phyloP scores from a whole-genome alignment of 2,113 vertebrate genomes.

The Enhydra lutris region DNA sequence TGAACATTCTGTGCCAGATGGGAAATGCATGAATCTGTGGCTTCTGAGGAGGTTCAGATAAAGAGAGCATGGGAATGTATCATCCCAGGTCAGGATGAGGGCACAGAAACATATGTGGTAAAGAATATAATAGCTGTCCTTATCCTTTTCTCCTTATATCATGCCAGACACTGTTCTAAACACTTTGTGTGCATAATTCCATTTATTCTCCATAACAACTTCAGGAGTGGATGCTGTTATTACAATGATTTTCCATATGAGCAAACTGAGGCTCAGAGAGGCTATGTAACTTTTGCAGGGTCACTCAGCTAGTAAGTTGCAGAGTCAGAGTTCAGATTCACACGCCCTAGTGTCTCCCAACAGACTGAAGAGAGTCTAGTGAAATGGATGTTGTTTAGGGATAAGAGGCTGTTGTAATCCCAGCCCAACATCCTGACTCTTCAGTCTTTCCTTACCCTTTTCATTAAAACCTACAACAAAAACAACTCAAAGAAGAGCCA shows the following conservation, averaged over 20 bases:
- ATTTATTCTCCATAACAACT: not conserved
- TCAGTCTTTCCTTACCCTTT: not conserved
- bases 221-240: not conserved
- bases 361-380: not conserved
- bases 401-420: not conserved
- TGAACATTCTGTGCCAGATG: not conserved
- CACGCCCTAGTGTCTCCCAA: not conserved
- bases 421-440: not conserved
- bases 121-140: not conserved
- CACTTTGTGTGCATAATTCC: not conserved
- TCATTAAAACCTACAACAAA: not conserved
- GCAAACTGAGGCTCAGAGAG: not conserved
- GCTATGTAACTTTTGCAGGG: not conserved
- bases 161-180: not conserved
- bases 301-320: not conserved
- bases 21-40: not conserved
- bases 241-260: not conserved
- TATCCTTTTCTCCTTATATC: not conserved
- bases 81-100: not conserved
- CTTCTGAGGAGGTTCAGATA: not conserved
- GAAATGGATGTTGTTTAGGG: not conserved
- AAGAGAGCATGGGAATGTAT: not conserved
- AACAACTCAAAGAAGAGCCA: not conserved
- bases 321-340: not conserved
- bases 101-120: not conserved